Base-by-base conservation (phyloP, 2,113 vertebrate species). In the Ammodytes dubius region DNA sequence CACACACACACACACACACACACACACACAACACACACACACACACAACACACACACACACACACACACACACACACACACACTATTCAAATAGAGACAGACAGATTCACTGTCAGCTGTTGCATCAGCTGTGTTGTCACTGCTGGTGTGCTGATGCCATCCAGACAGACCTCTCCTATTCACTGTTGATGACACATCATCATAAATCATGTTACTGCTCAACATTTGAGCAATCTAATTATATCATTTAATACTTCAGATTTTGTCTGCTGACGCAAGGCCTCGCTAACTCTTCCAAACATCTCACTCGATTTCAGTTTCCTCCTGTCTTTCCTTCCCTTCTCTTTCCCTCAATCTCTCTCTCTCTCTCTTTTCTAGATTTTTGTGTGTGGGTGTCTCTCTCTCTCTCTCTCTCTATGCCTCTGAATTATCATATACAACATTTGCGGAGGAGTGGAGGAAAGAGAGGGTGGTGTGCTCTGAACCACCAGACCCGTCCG, bases 401-500 rank as follows among this genome's bases (percentile, higher is more conserved):
- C 37, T 7, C 46, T 78, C 19, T 19, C 27, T 61, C 19, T 39
- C 5, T 27, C 10, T 49, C 49, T 49, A n/a, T 0, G 27, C 47
- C 46, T 64, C 70, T 74, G 76, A 83, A 74, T 89, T 72, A 74
- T 79, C 77, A 87, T 83, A 81, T 73, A 73, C 58, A 74, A 77
- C 64, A n/a, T 76, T 84, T 64, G 73, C 27, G 63, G 70, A 72
- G 66, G 78, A 61, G 72, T 42, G 43, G 19, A 54, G 61, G 67
- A 67, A 61, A 17, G 35, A 42, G 59, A 3, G 17, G 13, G 65
- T 10, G 50, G 54, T 42, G 46, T 53, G 78, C 2, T 54, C 60
- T 75, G 82, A 87, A 90, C 77, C 83, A 89, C 69, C 89, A 88
- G 87, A 73, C 89, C 87, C 90, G 90, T 84, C 74, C 39, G 58